Evolutionary conservation across 1,140 invertebrate species (phyloP), one percentile per base, ranked within the genome.

Genomic region (Pachypeltis micranthus): DNA sequence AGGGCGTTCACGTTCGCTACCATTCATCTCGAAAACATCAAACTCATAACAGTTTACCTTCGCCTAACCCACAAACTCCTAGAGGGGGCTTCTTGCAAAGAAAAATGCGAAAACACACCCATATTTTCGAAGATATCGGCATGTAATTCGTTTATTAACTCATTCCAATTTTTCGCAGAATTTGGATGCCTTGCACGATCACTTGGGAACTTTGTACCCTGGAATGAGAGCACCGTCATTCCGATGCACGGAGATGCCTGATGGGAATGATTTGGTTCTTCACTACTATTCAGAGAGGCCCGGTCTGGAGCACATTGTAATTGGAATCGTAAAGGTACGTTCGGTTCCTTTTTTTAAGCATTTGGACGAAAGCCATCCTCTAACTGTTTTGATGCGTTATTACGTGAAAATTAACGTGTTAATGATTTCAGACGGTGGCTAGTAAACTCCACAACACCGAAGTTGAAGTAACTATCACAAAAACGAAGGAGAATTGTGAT

Each of bases 251-350:
- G 90, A 92, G 70, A 75, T 85, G 68, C 80, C 82, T 0, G 86
- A 89, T 73, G 91, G 92, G 76, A 90, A 90, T 0, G 86, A 87
- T 10, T 77, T 94, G 12, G 79, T 94, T 25, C 79, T 96, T 4
- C 91, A 95, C 75, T 95, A 95, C 77, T 96, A 94, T 75, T 94
- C 91, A 0, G 90, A 95, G 71, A 81, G 91, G 65, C 90, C 90
- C 7, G 91, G 91, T n/a, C 77, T 96, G 51, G 91, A 95, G 72
- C 84, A 91, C 70, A 95, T 96, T 69, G 92, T 96, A 63, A 93
- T 94, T 69, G 92, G 91, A 25, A 93, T 94, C 67, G 91, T 95
- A 2, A 95, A 93, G 84, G 91, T 93, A 79, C 71, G 67, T 65
- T 57, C n/a, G n/a, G n/a, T n/a, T n/a, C n/a, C n/a, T n/a, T n/a